Evolutionary conservation across 2,888 invertebrate genomes (phyloP).

Genomic region (Erannis defoliaria): DNA sequence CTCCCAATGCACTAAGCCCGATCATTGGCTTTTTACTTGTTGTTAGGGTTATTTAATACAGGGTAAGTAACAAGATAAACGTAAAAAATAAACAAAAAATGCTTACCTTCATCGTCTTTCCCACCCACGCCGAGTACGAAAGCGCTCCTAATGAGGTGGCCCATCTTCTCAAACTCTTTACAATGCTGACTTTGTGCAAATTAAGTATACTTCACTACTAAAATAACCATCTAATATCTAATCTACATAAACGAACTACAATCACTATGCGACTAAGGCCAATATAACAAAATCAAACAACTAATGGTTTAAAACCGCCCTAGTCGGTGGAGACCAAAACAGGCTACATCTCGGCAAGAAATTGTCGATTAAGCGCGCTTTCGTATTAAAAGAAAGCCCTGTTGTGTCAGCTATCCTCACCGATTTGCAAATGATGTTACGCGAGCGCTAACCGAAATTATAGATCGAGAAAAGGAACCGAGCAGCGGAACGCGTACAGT

Average conservation of each 20-base stretch:
- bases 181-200: conserved; percentile 79
- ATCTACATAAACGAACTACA: conserved; percentile 47
- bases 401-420: conserved; percentile 72
- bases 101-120: conserved; percentile 73
- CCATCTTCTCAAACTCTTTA: conserved; percentile 71
- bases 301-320: conserved; percentile 69
- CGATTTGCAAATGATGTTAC: conserved; percentile 74
- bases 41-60: neutral
- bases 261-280: conserved; percentile 50
- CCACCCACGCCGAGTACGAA: conserved; percentile 71
- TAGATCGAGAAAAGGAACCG: conserved; percentile 66
- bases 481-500: conserved; percentile 63
- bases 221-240: conserved; percentile 51
- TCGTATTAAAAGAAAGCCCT: conserved; percentile 63
- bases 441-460: conserved; percentile 79
- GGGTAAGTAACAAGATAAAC: neutral
- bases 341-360: conserved; percentile 81
- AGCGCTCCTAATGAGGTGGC: conserved; percentile 76
- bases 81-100: conserved; percentile 8
- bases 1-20: too few relatives aligned
- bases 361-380: conserved; percentile 56
- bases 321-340: conserved; percentile 72
- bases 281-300: conserved; percentile 46
- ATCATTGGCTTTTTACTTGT: too few relatives aligned
- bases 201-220: conserved; percentile 64